Evolutionary conservation across 2,888 invertebrate species (phyloP).

Genomic region (Diarsia rubi): DNA sequence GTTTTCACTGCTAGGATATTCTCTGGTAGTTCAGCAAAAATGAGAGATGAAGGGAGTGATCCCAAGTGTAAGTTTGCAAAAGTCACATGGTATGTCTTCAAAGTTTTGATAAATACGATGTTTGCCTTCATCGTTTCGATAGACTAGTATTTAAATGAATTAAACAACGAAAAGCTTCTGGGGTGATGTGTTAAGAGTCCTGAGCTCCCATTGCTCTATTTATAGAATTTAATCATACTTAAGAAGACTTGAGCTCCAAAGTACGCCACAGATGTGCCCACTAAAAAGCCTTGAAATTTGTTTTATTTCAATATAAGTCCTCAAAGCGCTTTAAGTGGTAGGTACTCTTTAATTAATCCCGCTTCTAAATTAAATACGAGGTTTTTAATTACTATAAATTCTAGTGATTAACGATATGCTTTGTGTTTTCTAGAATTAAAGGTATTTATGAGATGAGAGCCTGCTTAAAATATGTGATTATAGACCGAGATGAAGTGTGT

Average conservation of each 20-base stretch:
- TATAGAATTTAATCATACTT: constrained; percentile 14
- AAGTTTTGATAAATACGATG: too few species aligned
- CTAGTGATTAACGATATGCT: neutral
- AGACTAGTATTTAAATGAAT: too few species aligned
- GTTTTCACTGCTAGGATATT: too few species aligned
- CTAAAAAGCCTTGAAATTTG: neutral
- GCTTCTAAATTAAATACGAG: constrained; percentile 9
- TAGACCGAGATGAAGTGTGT: neutral
- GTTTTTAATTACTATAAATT: constrained; percentile 35
- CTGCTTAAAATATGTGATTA: neutral
- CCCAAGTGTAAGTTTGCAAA: too few species aligned
- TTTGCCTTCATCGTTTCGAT: too few species aligned
- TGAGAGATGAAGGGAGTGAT: too few species aligned
- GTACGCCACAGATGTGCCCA: constrained; percentile 5
- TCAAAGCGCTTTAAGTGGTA: constrained; percentile 18
- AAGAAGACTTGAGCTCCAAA: neutral
- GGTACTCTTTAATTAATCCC: constrained; percentile 22
- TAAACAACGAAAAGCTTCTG: too few species aligned
- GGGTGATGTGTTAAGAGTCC: too few species aligned
- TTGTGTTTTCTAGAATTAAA: constrained; percentile 14
- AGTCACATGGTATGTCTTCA: too few species aligned
- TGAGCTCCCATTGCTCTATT: neutral
- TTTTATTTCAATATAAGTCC: constrained; percentile 21
- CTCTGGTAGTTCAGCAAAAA: too few species aligned
- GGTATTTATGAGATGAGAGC: neutral